Evolutionary conservation across 2,113 vertebrate species (phyloP).

Genomic region (Vanacampus margaritifer): DNA sequence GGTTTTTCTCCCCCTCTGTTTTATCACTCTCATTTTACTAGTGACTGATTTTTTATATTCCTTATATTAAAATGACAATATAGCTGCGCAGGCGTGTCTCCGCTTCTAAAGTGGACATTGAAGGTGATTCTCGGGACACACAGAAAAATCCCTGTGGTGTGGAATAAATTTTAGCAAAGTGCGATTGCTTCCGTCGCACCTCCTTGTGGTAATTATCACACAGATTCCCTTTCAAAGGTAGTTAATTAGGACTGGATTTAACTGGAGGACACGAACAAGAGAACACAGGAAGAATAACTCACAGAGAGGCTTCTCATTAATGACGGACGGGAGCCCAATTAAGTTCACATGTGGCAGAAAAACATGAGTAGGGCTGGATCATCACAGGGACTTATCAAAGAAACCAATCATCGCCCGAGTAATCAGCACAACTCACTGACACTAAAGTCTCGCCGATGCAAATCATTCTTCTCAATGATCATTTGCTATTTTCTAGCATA

Average conservation of each 20-base stretch:
- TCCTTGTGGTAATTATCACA: slow-evolving; percentile 69
- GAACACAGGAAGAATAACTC: slow-evolving; percentile 58
- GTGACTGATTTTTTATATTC: slow-evolving; percentile 2
- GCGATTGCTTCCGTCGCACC: slow-evolving; percentile 65
- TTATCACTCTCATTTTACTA: slow-evolving; percentile 7
- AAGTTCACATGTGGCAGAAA: slow-evolving; percentile 12
- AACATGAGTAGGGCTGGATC: not conserved
- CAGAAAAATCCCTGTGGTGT: slow-evolving; percentile 56
- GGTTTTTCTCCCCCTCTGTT: slow-evolving; percentile 4
- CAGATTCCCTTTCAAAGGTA: slow-evolving; percentile 65
- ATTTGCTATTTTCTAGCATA: not conserved
- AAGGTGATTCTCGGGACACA: slow-evolving; percentile 53
- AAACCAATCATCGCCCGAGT: not conserved
- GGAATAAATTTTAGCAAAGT: slow-evolving; percentile 59
- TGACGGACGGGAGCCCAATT: slow-evolving; percentile 41
- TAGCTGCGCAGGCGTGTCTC: not conserved
- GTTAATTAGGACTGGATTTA: slow-evolving; percentile 71
- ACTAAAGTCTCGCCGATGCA: not conserved
- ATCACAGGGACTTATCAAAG: not conserved
- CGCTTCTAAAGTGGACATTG: slow-evolving; percentile 24
- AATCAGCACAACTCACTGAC: not conserved
- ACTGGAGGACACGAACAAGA: slow-evolving; percentile 67
- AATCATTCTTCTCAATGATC: not conserved
- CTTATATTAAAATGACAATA: not conserved
- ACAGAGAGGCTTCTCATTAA: slow-evolving; percentile 46